Conservation (phyloP, 1,140 invertebrate genomes). For the Eriocheir sinensis region DNA sequence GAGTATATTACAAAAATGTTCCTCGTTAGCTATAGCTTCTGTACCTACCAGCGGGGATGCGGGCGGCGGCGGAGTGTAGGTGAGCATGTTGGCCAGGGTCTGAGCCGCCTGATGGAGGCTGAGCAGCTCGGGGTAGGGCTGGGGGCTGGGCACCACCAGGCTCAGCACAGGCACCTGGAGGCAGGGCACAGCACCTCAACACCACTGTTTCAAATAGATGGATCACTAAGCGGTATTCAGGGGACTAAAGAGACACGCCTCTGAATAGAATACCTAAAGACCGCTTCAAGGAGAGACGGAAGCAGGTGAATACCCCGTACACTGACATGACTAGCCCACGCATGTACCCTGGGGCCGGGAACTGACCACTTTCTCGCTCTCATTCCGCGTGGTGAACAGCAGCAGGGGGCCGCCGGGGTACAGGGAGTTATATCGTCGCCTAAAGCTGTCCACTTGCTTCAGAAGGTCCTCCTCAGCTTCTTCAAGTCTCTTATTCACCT, state of each 20-base stretch:
- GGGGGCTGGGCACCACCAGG: slow-evolving; percentile 55
- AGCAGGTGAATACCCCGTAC: too few relatives aligned
- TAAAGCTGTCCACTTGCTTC: slow-evolving; percentile 42
- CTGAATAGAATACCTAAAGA: too few relatives aligned
- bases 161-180: slow-evolving; percentile 61
- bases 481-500: neutral
- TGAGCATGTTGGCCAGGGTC: slow-evolving; percentile 69
- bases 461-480: neutral
- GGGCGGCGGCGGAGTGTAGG: slow-evolving; percentile 52
- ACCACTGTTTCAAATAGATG: too few relatives aligned
- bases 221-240: too few relatives aligned
- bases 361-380: slow-evolving; percentile 8
- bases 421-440: slow-evolving; percentile 43
- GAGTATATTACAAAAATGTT: too few relatives aligned
- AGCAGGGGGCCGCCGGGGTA: slow-evolving; percentile 41
- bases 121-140: slow-evolving; percentile 63
- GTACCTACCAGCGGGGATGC: slow-evolving; percentile 56
- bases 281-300: too few relatives aligned
- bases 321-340: too few relatives aligned
- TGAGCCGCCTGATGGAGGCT: slow-evolving; percentile 52
- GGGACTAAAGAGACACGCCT: too few relatives aligned
- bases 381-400: slow-evolving; percentile 27
- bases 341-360: too few relatives aligned
- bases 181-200: too few relatives aligned
- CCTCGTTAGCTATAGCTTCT: too few relatives aligned